Conservation (phyloP, 2,888 invertebrate genomes). For the Chydorus sphaericus region DNA sequence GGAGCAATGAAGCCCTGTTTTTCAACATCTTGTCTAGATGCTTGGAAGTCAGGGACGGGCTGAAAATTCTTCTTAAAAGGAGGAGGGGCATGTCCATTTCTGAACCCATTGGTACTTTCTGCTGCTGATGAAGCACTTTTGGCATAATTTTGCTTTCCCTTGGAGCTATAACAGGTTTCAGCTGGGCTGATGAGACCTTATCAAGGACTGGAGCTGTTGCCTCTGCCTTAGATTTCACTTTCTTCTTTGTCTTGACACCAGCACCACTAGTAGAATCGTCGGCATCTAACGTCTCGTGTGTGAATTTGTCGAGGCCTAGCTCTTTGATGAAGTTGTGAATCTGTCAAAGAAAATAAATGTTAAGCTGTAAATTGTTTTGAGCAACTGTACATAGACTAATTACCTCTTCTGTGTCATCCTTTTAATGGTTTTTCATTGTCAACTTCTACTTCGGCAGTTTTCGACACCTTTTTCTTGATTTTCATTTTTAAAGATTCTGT, state of each 20-base stretch:
- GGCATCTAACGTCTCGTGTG: not conserved
- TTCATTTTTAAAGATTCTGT: constrained; percentile 1
- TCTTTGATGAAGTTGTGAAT: not conserved
- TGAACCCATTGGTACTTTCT: not conserved
- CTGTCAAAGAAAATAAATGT: not conserved
- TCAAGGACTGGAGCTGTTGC: too few species aligned
- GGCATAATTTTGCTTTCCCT: too few species aligned
- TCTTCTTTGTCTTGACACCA: not conserved
- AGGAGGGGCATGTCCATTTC: not conserved
- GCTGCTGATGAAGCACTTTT: not conserved
- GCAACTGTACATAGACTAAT: not conserved
- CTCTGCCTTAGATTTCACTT: too few species aligned
- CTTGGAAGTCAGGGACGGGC: too few species aligned
- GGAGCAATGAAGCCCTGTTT: too few species aligned
- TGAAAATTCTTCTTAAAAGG: too few species aligned
- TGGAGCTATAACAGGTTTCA: too few species aligned
- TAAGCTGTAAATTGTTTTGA: not conserved
- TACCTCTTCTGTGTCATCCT: constrained; percentile 11
- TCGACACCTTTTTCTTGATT: not conserved
- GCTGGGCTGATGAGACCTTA: too few species aligned
- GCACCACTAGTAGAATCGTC: too few species aligned
- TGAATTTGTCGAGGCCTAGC: not conserved
- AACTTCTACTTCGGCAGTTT: not conserved
- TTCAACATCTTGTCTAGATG: not conserved
- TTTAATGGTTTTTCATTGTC: not conserved